Base-by-base conservation (phyloP, 2,888 invertebrate species). In the Bedellia somnulentella region DNA sequence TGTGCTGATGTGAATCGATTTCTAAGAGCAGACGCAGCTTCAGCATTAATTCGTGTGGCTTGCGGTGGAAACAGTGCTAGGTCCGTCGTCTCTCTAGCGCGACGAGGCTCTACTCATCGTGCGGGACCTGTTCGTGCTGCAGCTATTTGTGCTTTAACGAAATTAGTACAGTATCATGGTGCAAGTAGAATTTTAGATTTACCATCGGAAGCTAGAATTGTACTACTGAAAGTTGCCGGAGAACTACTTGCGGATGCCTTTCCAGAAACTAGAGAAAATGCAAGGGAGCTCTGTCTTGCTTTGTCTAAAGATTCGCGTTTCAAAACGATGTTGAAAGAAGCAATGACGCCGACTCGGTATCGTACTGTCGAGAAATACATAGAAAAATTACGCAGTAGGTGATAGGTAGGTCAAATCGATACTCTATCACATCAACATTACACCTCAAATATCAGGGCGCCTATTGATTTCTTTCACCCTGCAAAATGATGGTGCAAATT, bases 1-100 rank as follows among this genome's bases (percentile, higher is more conserved):
- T 89, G 92, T 29, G 93, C 94, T 0, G 97, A 98, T 51, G 95
- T 93, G 5, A 96, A 95, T 64, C 86, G 87, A 43, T 96, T 98
- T 56, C 80, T 98, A 29, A 80, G 95, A 13, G 89, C 89, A 18
- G 97, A 97, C 60, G 91, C 94, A 3, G 86, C 87, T 33, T 78
- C 80, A 6, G 90, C 95, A 1, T 62, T 98, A 24, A 88, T 86
- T 44, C 79, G 82, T 9, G 86, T 98, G 82, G 85, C 92, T 34
- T 85, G 89, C 33, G 80, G 86, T 35, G 79, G 91, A 11, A 82
- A 85, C 15, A 81, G 87, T 4, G 67, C 79, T 4, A 83, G 86
- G 41, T 82, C 86, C 1, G 80, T 86, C 2, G 66, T 77, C 15
- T 82, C 88, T 6, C 57, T 92, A 31, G 78, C 84, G 4, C 63